Evolutionary conservation across 2,113 vertebrate genomes (phyloP), one percentile per base, ranked within the genome.

Genomic region (Pycnonotus jocosus): DNA sequence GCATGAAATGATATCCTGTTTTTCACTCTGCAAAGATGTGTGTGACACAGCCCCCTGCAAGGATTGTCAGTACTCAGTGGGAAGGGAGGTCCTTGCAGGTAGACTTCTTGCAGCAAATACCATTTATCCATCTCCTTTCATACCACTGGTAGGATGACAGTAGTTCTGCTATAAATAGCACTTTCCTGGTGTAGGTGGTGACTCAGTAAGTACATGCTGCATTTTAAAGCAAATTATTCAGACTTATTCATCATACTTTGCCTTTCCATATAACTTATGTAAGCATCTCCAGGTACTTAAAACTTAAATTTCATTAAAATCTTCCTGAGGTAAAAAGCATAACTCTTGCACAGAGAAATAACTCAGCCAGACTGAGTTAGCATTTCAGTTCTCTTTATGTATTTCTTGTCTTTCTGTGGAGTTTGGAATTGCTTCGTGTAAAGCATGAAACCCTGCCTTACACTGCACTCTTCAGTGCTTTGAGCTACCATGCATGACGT

Each of bases 141-240:
- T 53, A 64, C 44, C 44, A 54, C 45, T 66, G 70, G 9, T 50
- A 28, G 66, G 65, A 66, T 86, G 69, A 68, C n/a, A 53, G 65
- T 69, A 80, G 25, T 90, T 82, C 66, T 81, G 38, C 78, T 95
- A 64, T 76, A 66, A 74, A 84, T 74, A 93, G 70, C 45, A 42
- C 20, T 91, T 84, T 35, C 50, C 45, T 82, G 50, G 47, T 57
- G 77, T 91, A 87, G 78, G 81, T 82, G 81, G 74, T 85, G 81
- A 90, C 79, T 90, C 66, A 56, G 53, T 56, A 81, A 88, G 81
- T 68, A 92, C 62, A 33, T 82, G 37, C 70, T 93, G 58, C 92
- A 62, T 92, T 96, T 90, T 90, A 82, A 90, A 95, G 90, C 62
- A 80, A 77, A 82, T 92, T 95, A 80, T 65, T 88, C 86, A 82